Percentiles rank a stretch among this genome's conserved stretches.
These are phyloP conservation scores for Amphiprion clarkii DNA, from an alignment of 2,797 vertebrate genomes.

Conservation along the genomic window DNA sequence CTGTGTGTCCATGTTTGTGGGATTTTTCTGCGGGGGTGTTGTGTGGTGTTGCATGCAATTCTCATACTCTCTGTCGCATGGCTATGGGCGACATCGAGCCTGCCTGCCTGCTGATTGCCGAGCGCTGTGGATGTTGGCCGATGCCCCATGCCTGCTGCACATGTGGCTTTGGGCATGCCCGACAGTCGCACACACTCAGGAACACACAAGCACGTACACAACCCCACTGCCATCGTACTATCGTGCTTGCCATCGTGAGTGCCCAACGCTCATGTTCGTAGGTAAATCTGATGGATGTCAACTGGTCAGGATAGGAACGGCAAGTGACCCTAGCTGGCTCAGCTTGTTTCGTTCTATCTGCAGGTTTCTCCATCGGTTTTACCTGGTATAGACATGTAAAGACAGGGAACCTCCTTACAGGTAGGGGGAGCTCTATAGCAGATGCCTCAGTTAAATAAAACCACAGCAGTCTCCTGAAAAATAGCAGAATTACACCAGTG, in stretches of 20 bases:
- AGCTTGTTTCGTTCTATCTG: constrained; percentile 74
- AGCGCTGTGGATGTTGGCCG: constrained; percentile 77
- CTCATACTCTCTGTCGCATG: constrained; percentile 78
- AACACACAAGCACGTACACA: constrained; percentile 66
- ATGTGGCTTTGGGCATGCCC: constrained; percentile 72
- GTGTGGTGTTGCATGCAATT: constrained; percentile 67
- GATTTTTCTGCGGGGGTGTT: constrained; percentile 42
- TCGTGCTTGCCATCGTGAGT: constrained; percentile 81
- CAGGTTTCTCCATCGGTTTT: constrained; percentile 80
- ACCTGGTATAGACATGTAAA: constrained; percentile 73
- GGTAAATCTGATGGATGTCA: constrained; percentile 79
- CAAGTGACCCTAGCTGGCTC: constrained; percentile 42
- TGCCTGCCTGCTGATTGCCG: constrained; percentile 57
- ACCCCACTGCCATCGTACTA: constrained; percentile 66
- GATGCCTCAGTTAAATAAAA: constrained; percentile 61
- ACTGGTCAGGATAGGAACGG: constrained; percentile 67
- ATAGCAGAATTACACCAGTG: constrained; percentile 73
- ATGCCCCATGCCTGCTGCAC: constrained; percentile 68
- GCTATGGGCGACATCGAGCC: constrained; percentile 63
- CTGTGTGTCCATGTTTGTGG: constrained; percentile 49
- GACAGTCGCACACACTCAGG: constrained; percentile 74
- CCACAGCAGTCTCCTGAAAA: constrained; percentile 75
- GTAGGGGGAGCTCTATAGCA: constrained; percentile 87
- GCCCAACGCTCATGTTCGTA: constrained; percentile 83
- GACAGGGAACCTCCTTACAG: constrained; percentile 82